Evolutionary conservation across 2,888 invertebrate genomes (phyloP).

Genomic region (Acanthopleura granulata): DNA sequence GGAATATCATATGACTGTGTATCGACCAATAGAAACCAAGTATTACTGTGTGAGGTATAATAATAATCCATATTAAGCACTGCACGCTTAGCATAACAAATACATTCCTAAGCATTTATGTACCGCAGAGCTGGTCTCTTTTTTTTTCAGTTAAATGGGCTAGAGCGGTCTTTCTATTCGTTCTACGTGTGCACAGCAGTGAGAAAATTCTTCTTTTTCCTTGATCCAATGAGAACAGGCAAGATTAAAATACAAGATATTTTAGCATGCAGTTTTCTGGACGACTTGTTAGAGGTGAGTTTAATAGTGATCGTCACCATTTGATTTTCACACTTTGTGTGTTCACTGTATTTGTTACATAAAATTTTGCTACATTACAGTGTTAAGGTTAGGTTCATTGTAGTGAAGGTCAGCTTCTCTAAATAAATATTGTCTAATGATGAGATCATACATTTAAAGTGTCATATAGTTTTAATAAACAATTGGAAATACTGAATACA

Average conservation of each 20-base stretch:
- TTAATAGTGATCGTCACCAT: neutral
- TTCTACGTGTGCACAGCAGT: constrained; percentile 98
- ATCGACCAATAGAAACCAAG: too few relatives aligned
- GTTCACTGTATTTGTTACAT: neutral
- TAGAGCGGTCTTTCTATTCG: constrained; percentile 93
- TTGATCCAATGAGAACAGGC: constrained; percentile 90
- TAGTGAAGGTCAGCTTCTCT: neutral
- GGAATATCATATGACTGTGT: too few relatives aligned
- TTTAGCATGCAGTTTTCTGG: constrained; percentile 90
- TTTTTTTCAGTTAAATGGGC: constrained; percentile 77
- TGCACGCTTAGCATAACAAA: too few relatives aligned
- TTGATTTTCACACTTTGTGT: too few relatives aligned
- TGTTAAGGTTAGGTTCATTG: neutral
- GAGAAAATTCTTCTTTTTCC: constrained; percentile 94
- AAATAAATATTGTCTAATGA: neutral
- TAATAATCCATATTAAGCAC: too few relatives aligned
- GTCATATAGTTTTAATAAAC: too few relatives aligned
- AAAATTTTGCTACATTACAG: neutral
- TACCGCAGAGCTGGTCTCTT: too few relatives aligned
- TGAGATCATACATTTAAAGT: too few relatives aligned
- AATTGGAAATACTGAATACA: too few relatives aligned
- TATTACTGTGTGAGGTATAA: too few relatives aligned
- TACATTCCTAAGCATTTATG: too few relatives aligned
- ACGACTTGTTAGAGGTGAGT: constrained; percentile 87
- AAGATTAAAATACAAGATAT: constrained; percentile 92